Percentiles rank a stretch among this genome's conserved stretches.
phyloP scores from a whole-genome alignment of 2,888 invertebrate species.

The Gnatocerus cornutus region DNA sequence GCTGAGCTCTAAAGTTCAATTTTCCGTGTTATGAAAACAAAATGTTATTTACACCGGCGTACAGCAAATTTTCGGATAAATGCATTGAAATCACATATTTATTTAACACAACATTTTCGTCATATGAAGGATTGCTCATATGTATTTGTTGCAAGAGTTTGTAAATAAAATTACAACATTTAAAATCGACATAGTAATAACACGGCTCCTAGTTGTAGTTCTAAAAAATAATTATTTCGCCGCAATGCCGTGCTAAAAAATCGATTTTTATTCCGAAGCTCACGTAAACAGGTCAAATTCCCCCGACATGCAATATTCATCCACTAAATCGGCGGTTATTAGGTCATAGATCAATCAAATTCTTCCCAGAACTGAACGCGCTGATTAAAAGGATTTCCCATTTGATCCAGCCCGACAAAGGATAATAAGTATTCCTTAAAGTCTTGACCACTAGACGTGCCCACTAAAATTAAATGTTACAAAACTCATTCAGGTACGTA shows the following conservation, averaged over 20 bases:
- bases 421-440: slow-evolving; percentile 28
- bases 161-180: too few relatives aligned
- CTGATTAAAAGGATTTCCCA: slow-evolving; percentile 47
- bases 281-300: slow-evolving; percentile 27
- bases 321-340: slow-evolving; percentile 43
- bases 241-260: slow-evolving; percentile 4
- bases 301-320: slow-evolving; percentile 44
- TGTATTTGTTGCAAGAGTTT: too few relatives aligned
- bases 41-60: too few relatives aligned
- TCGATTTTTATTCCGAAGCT: slow-evolving; percentile 1
- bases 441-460: slow-evolving; percentile 16
- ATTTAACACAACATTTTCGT: too few relatives aligned
- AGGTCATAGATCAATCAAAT: slow-evolving; percentile 48
- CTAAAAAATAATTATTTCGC: background rate
- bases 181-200: too few relatives aligned
- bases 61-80: too few relatives aligned
- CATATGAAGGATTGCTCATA: too few relatives aligned
- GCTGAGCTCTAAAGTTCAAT: too few relatives aligned
- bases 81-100: too few relatives aligned
- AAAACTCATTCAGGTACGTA: slow-evolving; percentile 21
- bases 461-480: slow-evolving; percentile 15
- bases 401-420: slow-evolving; percentile 27
- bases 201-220: background rate
- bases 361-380: slow-evolving; percentile 37
- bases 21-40: too few relatives aligned